These are phyloP conservation scores for Elgaria multicarinata DNA, from an alignment of 2,113 vertebrate species.

Conservation along the genomic window DNA sequence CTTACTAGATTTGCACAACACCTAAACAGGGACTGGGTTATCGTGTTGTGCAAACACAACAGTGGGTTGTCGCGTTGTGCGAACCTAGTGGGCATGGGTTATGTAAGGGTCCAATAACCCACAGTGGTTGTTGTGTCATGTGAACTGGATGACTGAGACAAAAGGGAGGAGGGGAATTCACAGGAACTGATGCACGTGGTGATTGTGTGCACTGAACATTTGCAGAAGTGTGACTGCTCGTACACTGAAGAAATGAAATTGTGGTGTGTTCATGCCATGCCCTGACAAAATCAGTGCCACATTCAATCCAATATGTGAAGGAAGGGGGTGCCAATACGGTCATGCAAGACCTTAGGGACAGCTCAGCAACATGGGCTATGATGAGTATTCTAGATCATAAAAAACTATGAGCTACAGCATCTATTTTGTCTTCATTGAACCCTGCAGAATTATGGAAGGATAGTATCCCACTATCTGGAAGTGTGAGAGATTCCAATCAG, in stretches of 20 bases:
- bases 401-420: neutral
- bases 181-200: neutral
- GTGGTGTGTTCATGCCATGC: neutral
- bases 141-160: neutral
- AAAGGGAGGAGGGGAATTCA: neutral
- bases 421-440: neutral
- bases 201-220: neutral
- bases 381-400: neutral
- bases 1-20: no score
- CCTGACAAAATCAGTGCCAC: neutral
- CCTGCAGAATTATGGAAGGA: neutral
- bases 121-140: no score
- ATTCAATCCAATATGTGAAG: neutral
- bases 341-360: no score
- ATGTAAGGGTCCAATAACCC: neutral
- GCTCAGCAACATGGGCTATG: neutral
- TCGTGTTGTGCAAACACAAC: no score
- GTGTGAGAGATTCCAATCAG: neutral
- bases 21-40: no score
- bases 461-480: neutral
- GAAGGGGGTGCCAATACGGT: neutral
- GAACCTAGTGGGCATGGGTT: no score
- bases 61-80: no score
- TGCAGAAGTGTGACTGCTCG: neutral
- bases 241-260: no score